A percentile compares a stretch with the other conserved stretches of the same genome.
phyloP scores from a whole-genome alignment of 1,140 invertebrate genomes.

The Spodoptera frugiperda region DNA sequence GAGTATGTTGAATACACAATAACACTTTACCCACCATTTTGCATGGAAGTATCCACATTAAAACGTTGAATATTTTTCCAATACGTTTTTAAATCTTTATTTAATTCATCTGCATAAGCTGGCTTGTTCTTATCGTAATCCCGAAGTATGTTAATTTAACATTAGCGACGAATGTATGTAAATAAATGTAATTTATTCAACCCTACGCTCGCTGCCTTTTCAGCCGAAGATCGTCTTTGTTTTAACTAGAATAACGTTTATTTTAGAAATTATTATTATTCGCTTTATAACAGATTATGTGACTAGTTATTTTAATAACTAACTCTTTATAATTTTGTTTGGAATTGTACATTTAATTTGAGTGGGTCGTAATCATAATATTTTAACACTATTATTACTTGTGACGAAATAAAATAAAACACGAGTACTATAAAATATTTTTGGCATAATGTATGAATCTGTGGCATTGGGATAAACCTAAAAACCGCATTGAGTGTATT shows the following conservation, averaged over 20 bases:
- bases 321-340: not conserved
- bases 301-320: not conserved
- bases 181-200: conserved; percentile 34
- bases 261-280: conserved; percentile 25
- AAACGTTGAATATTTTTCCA: conserved; percentile 4
- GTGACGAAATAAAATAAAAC: too few relatives aligned
- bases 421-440: too few relatives aligned
- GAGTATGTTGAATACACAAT: too few relatives aligned
- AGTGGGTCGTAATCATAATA: too few relatives aligned
- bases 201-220: conserved; percentile 27
- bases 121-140: conserved; percentile 20
- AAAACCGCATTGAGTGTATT: too few relatives aligned
- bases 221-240: conserved; percentile 24
- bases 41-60: not conserved
- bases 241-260: conserved; percentile 5
- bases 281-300: not conserved
- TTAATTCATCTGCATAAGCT: conserved; percentile 17
- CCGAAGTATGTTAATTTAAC: conserved; percentile 27
- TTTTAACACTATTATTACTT: too few relatives aligned
- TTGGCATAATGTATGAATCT: too few relatives aligned
- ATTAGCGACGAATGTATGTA: conserved; percentile 31
- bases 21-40: not conserved
- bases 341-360: too few relatives aligned
- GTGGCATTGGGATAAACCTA: too few relatives aligned
- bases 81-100: conserved; percentile 20